These are phyloP conservation scores for Megaustenia siamemsis DNA, from an alignment of 2,888 invertebrate genomes.

Conservation along the genomic window DNA sequence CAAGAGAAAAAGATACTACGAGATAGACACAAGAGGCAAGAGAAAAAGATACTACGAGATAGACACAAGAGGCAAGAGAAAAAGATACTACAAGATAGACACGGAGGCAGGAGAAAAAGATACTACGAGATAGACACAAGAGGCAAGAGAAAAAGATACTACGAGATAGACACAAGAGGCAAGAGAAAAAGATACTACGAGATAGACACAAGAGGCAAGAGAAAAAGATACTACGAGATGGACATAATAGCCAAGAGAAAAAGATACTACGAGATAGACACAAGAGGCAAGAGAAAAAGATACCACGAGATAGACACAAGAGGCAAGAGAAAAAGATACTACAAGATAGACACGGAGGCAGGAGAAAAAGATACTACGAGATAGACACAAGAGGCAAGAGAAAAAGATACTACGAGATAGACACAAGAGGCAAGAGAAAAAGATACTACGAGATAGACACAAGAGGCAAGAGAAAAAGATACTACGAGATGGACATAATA, in stretches of 20 bases:
- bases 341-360: too few species aligned
- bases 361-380: too few species aligned
- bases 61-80: neutral
- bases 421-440: too few species aligned
- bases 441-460: too few species aligned
- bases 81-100: constrained; percentile 55
- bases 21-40: neutral
- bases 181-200: neutral
- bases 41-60: neutral
- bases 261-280: neutral
- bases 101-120: neutral
- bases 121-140: neutral
- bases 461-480: too few species aligned
- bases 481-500: too few species aligned
- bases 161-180: neutral
- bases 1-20: too few species aligned
- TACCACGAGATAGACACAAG: neutral
- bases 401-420: too few species aligned
- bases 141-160: neutral
- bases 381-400: too few species aligned
- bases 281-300: neutral
- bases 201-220: neutral
- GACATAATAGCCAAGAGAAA: neutral
- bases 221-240: neutral
- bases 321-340: neutral